Conservation (phyloP, 2,797 vertebrate species). For the Todus mexicanus region DNA sequence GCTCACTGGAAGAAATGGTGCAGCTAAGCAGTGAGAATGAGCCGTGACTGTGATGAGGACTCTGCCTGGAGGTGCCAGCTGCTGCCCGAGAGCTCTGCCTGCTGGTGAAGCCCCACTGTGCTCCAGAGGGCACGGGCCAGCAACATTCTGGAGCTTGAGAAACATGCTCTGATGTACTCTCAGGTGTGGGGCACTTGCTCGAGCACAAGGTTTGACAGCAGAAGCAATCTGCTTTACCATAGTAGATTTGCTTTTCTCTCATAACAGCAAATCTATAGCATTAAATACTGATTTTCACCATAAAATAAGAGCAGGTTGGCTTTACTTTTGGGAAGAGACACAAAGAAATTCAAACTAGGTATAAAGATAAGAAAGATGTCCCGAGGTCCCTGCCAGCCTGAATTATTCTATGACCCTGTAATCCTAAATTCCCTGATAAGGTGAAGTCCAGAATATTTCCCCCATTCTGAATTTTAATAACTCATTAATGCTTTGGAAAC, state of each 20-base stretch:
- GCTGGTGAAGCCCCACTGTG: fast-evolving
- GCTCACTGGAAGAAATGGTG: background rate
- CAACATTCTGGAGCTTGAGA: background rate
- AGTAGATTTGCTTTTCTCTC: background rate
- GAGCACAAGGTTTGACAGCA: background rate
- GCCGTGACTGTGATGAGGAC: background rate
- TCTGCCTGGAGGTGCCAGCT: background rate
- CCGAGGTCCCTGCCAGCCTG: background rate
- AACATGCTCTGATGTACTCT: background rate
- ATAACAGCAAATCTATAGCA: background rate
- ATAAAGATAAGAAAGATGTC: background rate
- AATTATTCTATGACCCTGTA: background rate
- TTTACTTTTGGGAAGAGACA: background rate
- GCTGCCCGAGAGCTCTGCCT: background rate
- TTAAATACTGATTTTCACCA: background rate
- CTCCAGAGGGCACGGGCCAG: background rate
- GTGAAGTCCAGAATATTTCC: background rate
- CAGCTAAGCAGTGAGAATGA: fast-evolving
- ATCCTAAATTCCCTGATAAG: background rate
- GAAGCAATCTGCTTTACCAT: background rate
- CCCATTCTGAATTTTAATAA: background rate
- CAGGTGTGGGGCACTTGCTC: fast-evolving
- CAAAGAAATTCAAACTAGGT: background rate
- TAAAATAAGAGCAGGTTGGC: background rate
- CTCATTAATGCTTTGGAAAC: background rate